Conservation (phyloP, 2,797 vertebrate species). For the Tangara arthus region DNA sequence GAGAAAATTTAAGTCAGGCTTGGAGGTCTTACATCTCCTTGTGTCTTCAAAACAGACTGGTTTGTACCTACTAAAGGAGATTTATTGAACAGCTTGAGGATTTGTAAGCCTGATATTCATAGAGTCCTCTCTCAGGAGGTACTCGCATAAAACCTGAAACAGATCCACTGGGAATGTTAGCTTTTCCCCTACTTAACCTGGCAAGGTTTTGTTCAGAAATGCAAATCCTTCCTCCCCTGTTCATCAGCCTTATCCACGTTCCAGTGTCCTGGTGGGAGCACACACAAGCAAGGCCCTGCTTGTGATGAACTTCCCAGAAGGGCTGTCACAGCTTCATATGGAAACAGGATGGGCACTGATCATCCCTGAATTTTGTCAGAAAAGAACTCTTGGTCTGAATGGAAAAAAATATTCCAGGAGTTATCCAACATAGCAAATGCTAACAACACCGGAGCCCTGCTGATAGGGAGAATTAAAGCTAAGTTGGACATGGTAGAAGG, state of each 20-base stretch:
- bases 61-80: not conserved
- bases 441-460: not conserved
- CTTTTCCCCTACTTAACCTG: not conserved
- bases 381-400: not conserved
- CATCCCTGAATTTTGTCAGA: not conserved
- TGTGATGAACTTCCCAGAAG: not conserved
- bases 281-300: not conserved
- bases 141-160: not conserved
- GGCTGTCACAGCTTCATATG: not conserved
- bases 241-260: not conserved
- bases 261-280: not conserved
- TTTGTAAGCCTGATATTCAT: not conserved
- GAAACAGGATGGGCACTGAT: rapidly evolving
- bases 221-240: not conserved
- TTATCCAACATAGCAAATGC: not conserved
- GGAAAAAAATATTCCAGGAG: conserved; percentile 20
- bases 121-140: not conserved
- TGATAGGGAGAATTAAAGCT: not conserved
- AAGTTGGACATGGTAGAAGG: not conserved
- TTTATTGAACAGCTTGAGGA: not conserved
- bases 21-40: not conserved
- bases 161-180: not conserved
- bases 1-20: not conserved
- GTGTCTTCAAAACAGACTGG: not conserved
- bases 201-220: not conserved